Conservation (phyloP, 2,113 vertebrate species). For the Tapirus terrestris region DNA sequence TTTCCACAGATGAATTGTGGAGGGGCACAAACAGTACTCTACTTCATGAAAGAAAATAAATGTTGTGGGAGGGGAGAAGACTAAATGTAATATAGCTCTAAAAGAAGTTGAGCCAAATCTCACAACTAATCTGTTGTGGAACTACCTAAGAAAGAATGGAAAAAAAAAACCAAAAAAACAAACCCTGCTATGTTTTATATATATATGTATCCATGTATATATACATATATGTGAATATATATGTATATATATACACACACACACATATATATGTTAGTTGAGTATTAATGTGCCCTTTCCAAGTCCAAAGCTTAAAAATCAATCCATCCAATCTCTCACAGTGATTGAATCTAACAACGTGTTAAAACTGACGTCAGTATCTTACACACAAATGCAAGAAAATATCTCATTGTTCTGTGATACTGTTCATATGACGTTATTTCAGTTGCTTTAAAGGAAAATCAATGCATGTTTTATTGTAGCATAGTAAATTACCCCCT, state of each 20-base stretch:
- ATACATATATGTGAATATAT: not conserved
- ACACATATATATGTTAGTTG: not conserved
- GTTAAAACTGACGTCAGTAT: constrained; percentile 25
- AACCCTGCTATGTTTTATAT: constrained; percentile 38
- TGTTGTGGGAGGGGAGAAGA: constrained; percentile 5
- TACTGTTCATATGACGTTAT: constrained; percentile 54
- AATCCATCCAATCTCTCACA: constrained; percentile 25
- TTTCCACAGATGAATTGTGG: not conserved
- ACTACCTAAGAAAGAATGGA: constrained; percentile 22
- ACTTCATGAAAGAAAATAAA: constrained; percentile 67
- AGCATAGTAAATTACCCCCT: constrained; percentile 56
- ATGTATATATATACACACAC: not conserved
- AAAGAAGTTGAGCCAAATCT: constrained; percentile 64
- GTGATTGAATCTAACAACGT: not conserved
- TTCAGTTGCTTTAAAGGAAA: constrained; percentile 64
- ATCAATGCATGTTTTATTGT: constrained; percentile 42
- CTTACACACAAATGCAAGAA: constrained; percentile 45
- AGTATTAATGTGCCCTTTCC: not conserved
- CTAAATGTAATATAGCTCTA: constrained; percentile 29
- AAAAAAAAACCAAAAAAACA: not conserved
- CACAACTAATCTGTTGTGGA: not conserved
- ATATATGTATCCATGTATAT: not conserved
- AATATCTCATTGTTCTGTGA: constrained; percentile 28
- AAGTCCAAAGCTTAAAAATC: constrained; percentile 53
- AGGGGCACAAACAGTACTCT: not conserved